phyloP scores from a whole-genome alignment of 2,797 vertebrate genomes.

The Glyptemys insculpta region DNA sequence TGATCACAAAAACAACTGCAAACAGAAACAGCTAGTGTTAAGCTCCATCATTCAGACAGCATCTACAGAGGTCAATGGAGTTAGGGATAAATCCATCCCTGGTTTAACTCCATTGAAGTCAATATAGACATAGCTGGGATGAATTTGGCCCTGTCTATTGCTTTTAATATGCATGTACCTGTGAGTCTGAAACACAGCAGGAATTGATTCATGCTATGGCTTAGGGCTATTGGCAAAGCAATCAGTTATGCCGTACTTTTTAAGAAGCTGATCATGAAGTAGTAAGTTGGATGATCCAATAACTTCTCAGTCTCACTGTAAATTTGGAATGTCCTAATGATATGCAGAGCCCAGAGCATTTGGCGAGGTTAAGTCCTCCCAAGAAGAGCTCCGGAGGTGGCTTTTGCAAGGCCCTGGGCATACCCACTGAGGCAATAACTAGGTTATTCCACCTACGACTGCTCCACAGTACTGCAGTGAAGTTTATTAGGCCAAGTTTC shows the following conservation, averaged over 20 bases:
- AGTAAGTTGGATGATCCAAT: background rate
- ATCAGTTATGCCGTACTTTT: background rate
- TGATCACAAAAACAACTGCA: background rate
- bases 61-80: background rate
- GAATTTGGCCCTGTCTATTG: background rate
- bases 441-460: background rate
- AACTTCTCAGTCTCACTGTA: accelerated
- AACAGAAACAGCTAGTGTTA: background rate
- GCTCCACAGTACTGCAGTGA: background rate
- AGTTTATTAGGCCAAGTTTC: conserved; percentile 70
- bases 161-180: background rate
- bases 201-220: background rate
- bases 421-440: background rate
- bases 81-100: background rate
- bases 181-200: background rate
- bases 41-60: background rate
- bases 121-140: background rate
- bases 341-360: accelerated
- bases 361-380: background rate
- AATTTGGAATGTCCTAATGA: background rate
- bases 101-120: background rate
- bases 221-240: background rate
- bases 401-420: accelerated
- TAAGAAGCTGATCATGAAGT: background rate
- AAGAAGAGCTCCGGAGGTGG: background rate